Evolutionary conservation across 2,888 invertebrate genomes (phyloP).

Genomic region (Caenorhabditis auriculariae): DNA sequence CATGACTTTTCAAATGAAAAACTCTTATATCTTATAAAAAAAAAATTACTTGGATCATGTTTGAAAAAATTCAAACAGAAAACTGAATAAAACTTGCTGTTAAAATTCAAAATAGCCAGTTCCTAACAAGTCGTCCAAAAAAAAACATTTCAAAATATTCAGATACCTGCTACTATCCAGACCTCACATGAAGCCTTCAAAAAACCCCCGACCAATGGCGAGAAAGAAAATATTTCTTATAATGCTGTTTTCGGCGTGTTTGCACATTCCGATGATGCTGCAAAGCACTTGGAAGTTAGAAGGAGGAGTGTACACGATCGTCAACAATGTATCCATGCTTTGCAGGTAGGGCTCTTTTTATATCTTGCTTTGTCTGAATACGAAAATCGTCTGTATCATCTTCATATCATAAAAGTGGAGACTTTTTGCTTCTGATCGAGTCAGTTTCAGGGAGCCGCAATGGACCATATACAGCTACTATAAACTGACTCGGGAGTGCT

Average conservation of each 20-base stretch:
- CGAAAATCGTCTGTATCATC: too few species aligned
- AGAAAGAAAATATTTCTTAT: conserved; percentile 43
- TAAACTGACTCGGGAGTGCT: conserved; percentile 52
- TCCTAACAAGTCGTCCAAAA: too few species aligned
- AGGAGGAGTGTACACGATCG: conserved; percentile 36
- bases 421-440: conserved; percentile 3
- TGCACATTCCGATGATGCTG: conserved; percentile 59
- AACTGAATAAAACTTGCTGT: too few species aligned
- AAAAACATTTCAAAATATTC: too few species aligned
- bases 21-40: too few species aligned
- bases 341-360: conserved; percentile 41
- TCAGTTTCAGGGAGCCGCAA: conserved; percentile 46
- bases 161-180: conserved; percentile 51
- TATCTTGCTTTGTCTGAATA: too few species aligned
- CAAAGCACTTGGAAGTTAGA: conserved; percentile 34
- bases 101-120: too few species aligned
- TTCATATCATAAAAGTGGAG: too few species aligned
- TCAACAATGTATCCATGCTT: conserved; percentile 49
- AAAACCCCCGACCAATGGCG: conserved; percentile 28
- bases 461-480: conserved; percentile 55
- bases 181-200: conserved; percentile 32
- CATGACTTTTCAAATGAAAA: not conserved
- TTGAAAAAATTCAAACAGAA: too few species aligned
- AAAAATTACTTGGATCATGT: too few species aligned
- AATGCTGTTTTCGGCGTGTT: conserved; percentile 38